Base-by-base conservation (phyloP, 2,888 invertebrate genomes). In the Villa cingulata region DNA sequence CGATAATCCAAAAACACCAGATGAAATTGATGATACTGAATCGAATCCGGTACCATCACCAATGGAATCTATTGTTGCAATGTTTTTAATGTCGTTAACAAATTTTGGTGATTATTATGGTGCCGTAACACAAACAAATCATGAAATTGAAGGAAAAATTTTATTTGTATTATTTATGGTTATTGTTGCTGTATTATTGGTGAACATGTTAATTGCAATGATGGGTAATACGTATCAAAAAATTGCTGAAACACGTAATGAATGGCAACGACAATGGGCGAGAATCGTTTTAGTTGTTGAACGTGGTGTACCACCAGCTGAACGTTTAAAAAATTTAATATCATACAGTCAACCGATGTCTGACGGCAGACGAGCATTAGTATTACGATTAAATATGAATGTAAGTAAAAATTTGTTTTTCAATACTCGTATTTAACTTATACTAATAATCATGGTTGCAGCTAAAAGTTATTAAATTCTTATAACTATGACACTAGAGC, bases 161-260 rank as follows among this genome's bases (percentile, higher is more conserved):
- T 73, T 96, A 15, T 97, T 97, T 70, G 86, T 96, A n/a, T 74
- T 95, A 34, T 98, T 92, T 71, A 97, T 97, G 92, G 88, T 86
- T 48, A 86, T 96, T 64, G 97, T 96, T 18, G 91, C 92, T 0
- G 85, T 97, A 50, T 72, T 97, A 32, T 73, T 97, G 49, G 90
- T 97, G 44, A 97, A 97, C 75, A 92, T 97, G 91, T 74, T 97
- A 69, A 97, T 97, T 61, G 96, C 96, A 53, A 97, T 97, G 96
- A 97, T 97, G 97, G 97, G 96, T 0, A 96, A 96, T 68, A 97
- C 97, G 4, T 98, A 97, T 65, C 92, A 94, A 67, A 90, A 94
- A 72, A 95, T 97, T 57, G 92, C 92, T 1, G 92, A 95, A 70
- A 94, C 95, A 0, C 78, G 90, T 56, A 96, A 96, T 65, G 96